A percentile compares a stretch with the other conserved stretches of the same genome.
phyloP scores from a whole-genome alignment of 2,113 vertebrate species.

The Edolisoma coerulescens region DNA sequence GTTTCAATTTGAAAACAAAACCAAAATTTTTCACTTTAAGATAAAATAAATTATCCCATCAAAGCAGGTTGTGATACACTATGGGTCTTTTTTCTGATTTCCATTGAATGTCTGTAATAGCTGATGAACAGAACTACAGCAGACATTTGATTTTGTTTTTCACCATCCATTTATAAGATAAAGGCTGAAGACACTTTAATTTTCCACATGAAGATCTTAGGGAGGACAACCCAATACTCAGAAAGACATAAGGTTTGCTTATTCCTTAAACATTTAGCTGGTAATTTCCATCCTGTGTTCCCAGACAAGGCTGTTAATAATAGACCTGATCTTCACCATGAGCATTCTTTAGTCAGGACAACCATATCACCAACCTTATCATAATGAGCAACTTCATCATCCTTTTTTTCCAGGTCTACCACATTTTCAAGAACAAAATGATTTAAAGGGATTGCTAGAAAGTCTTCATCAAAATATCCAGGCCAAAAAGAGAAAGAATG shows the following conservation, averaged over 20 bases:
- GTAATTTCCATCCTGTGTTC: not conserved
- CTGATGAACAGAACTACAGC: not conserved
- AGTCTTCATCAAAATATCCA: conserved; percentile 94
- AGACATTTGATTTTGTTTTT: not conserved
- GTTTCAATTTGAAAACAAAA: not conserved
- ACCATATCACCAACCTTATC: not conserved
- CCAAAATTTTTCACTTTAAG: not conserved
- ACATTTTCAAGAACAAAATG: conserved; percentile 89
- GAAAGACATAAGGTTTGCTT: not conserved
- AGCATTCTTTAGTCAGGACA: not conserved
- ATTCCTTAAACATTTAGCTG: not conserved
- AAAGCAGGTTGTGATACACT: not conserved
- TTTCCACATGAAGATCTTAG: not conserved
- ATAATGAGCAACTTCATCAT: not conserved
- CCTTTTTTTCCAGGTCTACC: conserved; percentile 80
- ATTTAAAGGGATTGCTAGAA: conserved; percentile 93
- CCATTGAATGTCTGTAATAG: not conserved
- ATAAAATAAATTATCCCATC: not conserved
- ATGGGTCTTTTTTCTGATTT: not conserved
- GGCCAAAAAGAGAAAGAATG: conserved; percentile 95
- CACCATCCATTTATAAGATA: not conserved
- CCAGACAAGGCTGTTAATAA: not conserved
- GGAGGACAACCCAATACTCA: not conserved
- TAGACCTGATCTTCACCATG: not conserved
- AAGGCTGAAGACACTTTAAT: not conserved